Percentiles rank a stretch among this genome's conserved stretches.
These are phyloP conservation scores for Melipona quadrifasciata DNA, from an alignment of 1,140 invertebrate species.

Conservation along the genomic window DNA sequence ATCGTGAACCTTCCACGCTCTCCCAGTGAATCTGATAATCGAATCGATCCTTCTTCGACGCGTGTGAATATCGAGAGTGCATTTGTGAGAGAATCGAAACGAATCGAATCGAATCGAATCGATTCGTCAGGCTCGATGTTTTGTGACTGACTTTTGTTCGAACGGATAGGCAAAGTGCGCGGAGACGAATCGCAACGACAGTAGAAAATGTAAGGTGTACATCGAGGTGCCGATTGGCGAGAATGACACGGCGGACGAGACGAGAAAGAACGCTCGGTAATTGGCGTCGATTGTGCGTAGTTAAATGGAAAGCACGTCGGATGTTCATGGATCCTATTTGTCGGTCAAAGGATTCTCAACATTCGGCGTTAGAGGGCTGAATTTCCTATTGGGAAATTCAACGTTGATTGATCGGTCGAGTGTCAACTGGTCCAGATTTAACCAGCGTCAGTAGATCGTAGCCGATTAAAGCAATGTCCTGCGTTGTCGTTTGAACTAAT, in stretches of 20 bases:
- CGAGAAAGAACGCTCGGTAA: conserved; percentile 8
- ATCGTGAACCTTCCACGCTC: background rate
- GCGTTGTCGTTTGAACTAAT: background rate
- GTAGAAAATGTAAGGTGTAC: background rate
- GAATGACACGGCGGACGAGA: background rate
- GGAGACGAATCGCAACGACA: background rate
- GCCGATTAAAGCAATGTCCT: conserved; percentile 17
- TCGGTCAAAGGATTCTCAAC: background rate
- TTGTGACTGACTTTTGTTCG: background rate
- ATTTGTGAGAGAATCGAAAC: background rate
- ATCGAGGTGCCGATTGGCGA: background rate
- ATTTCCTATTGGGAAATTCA: conserved; percentile 43
- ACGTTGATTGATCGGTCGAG: conserved; percentile 19
- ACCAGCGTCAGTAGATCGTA: background rate
- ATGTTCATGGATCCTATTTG: conserved; percentile 25
- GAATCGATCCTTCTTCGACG: background rate
- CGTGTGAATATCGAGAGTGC: conserved; percentile 10
- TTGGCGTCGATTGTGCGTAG: background rate
- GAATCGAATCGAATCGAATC: background rate
- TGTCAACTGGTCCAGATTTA: conserved; percentile 24
- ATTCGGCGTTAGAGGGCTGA: conserved; percentile 1
- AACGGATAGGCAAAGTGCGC: background rate
- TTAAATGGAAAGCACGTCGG: conserved; percentile 33
- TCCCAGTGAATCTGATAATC: no score
- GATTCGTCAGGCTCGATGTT: background rate